A percentile compares a stretch with the other conserved stretches of the same genome.
Evolutionary conservation across 2,888 invertebrate genomes (phyloP).

Genomic region (Cryptocephalus moraei): DNA sequence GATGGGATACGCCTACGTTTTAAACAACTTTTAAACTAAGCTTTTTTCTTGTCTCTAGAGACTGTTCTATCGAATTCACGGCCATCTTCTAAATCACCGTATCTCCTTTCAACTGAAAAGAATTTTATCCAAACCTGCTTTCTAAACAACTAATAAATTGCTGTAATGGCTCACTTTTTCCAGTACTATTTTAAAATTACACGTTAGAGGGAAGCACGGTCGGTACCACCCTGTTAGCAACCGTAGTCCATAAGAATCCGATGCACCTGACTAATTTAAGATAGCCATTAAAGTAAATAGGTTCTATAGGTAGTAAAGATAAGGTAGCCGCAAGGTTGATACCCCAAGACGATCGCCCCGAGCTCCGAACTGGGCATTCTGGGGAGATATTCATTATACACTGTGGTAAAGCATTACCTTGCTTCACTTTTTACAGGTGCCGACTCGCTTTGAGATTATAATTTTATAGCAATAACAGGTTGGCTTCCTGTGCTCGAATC

Average conservation of each 20-base stretch:
- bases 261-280: constrained; percentile 10
- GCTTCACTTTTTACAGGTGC: background rate
- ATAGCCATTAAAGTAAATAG: constrained; percentile 12
- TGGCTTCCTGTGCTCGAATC: background rate
- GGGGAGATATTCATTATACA: background rate
- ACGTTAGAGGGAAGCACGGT: too few relatives aligned
- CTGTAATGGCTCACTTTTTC: too few relatives aligned
- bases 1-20: too few relatives aligned
- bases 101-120: too few relatives aligned
- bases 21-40: too few relatives aligned
- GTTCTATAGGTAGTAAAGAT: constrained; percentile 10
- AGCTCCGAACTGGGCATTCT: background rate
- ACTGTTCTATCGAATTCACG: too few relatives aligned
- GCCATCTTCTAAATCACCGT: too few relatives aligned
- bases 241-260: background rate
- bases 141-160: too few relatives aligned
- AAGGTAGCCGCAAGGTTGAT: constrained; percentile 14
- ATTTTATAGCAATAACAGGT: background rate
- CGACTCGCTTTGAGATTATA: background rate
- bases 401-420: background rate
- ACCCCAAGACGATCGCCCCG: constrained; percentile 5
- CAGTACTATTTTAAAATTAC: too few relatives aligned
- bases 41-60: too few relatives aligned
- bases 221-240: too few relatives aligned
- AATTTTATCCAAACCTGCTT: too few relatives aligned